Evolutionary conservation across 2,888 invertebrate species (phyloP).

Genomic region (Nomada fabriciana): DNA sequence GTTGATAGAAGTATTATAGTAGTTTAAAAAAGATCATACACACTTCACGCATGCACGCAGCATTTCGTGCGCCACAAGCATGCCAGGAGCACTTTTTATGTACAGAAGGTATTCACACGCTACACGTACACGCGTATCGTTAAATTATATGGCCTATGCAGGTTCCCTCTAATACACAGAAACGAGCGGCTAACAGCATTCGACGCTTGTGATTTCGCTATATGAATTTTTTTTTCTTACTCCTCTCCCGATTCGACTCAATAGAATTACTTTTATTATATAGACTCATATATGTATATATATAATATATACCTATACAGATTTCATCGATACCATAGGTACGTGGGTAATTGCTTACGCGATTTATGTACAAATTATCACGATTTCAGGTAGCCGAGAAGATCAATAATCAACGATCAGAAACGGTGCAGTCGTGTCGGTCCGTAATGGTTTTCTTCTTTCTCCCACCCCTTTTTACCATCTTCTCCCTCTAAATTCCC

Average conservation of each 20-base stretch:
- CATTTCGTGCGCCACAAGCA: conserved; percentile 42
- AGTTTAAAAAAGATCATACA: conserved; percentile 46
- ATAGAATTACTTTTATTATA: conserved; percentile 24
- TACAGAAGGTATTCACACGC: conserved; percentile 47
- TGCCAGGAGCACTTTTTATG: conserved; percentile 54
- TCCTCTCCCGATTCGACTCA: conserved; percentile 8
- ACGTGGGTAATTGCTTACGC: conserved; percentile 66
- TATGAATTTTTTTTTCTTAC: background rate
- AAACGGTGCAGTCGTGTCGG: conserved; percentile 37
- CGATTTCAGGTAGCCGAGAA: conserved; percentile 72
- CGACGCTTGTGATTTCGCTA: conserved; percentile 28
- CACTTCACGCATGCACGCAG: conserved; percentile 48
- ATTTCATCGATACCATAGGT: conserved; percentile 61
- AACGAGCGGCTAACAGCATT: conserved; percentile 44
- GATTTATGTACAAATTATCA: conserved; percentile 73
- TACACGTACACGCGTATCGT: conserved; percentile 20
- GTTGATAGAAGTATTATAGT: conserved; percentile 20
- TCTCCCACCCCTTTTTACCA: background rate
- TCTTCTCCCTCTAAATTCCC: no score
- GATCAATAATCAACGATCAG: conserved; percentile 49
- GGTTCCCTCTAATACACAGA: conserved; percentile 4
- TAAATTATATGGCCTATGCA: conserved; percentile 27
- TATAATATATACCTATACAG: conserved; percentile 59
- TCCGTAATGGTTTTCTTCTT: background rate
- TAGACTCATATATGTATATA: conserved; percentile 43